These are phyloP conservation scores for Planiliza haematocheilus DNA, from an alignment of 2,113 vertebrate genomes.

Conservation along the genomic window DNA sequence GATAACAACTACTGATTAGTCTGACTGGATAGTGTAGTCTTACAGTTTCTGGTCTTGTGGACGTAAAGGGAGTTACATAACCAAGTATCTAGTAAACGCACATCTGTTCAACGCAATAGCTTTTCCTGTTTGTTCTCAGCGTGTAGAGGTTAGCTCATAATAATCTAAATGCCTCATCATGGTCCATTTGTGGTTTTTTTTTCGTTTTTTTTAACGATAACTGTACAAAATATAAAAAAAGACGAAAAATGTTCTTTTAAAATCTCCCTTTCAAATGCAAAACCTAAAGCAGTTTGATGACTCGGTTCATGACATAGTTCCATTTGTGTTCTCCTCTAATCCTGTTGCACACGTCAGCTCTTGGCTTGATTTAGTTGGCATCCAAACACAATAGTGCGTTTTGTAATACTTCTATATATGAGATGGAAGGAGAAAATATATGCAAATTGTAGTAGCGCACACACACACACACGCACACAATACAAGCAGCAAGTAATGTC, in stretches of 20 bases:
- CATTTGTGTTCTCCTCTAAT: conserved; percentile 33
- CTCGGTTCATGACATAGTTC: conserved; percentile 1
- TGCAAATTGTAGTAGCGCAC: conserved; percentile 25
- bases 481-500: background rate
- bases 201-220: conserved; percentile 13
- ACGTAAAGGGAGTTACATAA: conserved; percentile 6
- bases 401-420: conserved; percentile 32
- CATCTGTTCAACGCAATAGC: conserved; percentile 10
- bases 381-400: conserved; percentile 25
- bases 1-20: conserved; percentile 54
- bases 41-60: conserved; percentile 24
- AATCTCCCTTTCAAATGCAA: conserved; percentile 17
- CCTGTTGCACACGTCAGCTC: conserved; percentile 5
- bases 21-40: conserved; percentile 36
- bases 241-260: background rate
- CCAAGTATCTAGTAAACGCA: background rate
- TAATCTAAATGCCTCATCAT: background rate
- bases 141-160: conserved; percentile 19
- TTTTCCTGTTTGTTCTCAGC: conserved; percentile 23
- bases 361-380: conserved; percentile 21
- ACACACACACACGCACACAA: conserved; percentile 1
- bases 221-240: background rate
- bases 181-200: conserved; percentile 10
- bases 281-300: conserved; percentile 7
- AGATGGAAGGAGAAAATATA: conserved; percentile 30